Conservation (phyloP, 2,113 vertebrate genomes). For the Cyanistes caeruleus region DNA sequence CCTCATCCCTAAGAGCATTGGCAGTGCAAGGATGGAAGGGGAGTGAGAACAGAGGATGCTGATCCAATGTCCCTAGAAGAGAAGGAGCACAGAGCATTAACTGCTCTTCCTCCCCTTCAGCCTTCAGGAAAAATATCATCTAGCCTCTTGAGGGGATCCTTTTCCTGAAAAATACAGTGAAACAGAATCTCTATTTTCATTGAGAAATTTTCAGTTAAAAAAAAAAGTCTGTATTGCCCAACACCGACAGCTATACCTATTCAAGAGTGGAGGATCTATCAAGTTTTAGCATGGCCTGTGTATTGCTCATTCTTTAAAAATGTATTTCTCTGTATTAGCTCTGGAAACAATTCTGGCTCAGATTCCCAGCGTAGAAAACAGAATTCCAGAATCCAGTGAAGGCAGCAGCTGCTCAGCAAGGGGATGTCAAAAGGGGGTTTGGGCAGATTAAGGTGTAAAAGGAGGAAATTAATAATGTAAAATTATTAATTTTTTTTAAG, state of each 20-base stretch:
- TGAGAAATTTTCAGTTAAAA: background rate
- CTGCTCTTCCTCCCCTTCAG: background rate
- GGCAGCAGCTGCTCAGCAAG: background rate
- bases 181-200: background rate
- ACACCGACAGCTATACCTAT: background rate
- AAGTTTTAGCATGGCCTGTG: background rate
- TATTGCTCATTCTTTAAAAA: background rate
- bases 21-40: background rate
- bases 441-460: background rate
- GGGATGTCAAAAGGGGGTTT: background rate
- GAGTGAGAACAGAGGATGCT: background rate
- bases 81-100: background rate
- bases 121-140: background rate
- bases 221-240: background rate
- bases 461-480: background rate
- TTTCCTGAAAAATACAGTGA: background rate
- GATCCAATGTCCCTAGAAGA: background rate
- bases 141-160: background rate
- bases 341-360: background rate
- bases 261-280: background rate
- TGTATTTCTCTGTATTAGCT: background rate
- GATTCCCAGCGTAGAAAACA: background rate
- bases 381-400: background rate
- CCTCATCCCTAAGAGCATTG: background rate
- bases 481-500: background rate